A percentile compares a stretch with the other conserved stretches of the same genome.
Evolutionary conservation across 2,888 invertebrate species (phyloP).

Genomic region (Orthosia gracilis): DNA sequence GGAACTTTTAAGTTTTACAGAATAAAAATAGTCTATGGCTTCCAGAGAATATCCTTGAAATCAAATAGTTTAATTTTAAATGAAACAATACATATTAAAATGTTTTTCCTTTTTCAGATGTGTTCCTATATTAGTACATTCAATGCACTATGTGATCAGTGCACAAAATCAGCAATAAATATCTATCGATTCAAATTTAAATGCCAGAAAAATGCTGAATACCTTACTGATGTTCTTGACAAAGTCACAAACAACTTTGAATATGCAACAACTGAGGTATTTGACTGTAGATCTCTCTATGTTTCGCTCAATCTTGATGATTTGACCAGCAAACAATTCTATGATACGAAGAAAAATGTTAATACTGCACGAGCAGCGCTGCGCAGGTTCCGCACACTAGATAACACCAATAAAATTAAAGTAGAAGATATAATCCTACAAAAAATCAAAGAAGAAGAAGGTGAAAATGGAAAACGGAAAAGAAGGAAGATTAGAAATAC

Average conservation of each 20-base stretch:
- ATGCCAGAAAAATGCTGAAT: slow-evolving; percentile 70
- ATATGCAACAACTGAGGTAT: slow-evolving; percentile 59
- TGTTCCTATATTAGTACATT: slow-evolving; percentile 71
- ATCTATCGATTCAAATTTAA: slow-evolving; percentile 77
- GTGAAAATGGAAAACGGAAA: slow-evolving; percentile 29
- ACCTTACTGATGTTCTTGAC: slow-evolving; percentile 71
- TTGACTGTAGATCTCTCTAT: slow-evolving; percentile 73
- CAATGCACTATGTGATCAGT: slow-evolving; percentile 75
- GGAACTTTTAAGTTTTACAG: too few relatives aligned
- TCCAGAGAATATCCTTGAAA: too few relatives aligned
- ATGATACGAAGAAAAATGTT: slow-evolving; percentile 68
- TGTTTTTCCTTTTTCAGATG: slow-evolving; percentile 73
- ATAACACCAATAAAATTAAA: slow-evolving; percentile 54
- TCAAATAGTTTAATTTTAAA: neutral
- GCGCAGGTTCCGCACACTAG: slow-evolving; percentile 66
- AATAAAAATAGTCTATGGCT: too few relatives aligned
- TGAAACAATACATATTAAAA: neutral
- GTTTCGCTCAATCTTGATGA: slow-evolving; percentile 74
- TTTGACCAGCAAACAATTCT: slow-evolving; percentile 73
- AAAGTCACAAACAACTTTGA: slow-evolving; percentile 70
- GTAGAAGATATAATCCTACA: slow-evolving; percentile 37
- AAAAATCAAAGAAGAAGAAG: slow-evolving; percentile 42
- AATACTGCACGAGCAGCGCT: slow-evolving; percentile 66
- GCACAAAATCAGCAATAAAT: slow-evolving; percentile 72
- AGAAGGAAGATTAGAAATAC: slow-evolving; percentile 39